These are phyloP conservation scores for Turnix velox DNA, from an alignment of 2,113 vertebrate species.

Conservation along the genomic window DNA sequence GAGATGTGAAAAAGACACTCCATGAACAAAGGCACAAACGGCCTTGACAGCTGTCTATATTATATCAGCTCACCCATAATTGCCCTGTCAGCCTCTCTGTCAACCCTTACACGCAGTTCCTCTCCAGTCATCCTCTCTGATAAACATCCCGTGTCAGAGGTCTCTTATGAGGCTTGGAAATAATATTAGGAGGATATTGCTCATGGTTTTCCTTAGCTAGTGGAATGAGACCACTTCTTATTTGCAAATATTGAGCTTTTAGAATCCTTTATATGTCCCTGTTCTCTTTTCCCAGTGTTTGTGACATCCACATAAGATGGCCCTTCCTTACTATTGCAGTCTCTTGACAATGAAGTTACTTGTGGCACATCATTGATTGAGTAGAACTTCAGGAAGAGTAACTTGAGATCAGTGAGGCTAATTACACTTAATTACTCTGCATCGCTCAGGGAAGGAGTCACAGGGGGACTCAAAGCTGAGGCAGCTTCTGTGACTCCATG, in stretches of 20 bases:
- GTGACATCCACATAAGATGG: not conserved
- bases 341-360: not conserved
- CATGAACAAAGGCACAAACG: not conserved
- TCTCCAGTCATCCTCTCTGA: not conserved
- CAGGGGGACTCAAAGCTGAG: not conserved
- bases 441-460: not conserved
- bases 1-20: fast-evolving
- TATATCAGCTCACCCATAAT: not conserved
- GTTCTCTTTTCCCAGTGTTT: not conserved
- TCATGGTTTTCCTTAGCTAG: not conserved
- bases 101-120: fast-evolving
- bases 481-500: not conserved
- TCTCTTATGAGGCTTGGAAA: not conserved
- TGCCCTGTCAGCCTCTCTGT: not conserved
- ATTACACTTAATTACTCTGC: not conserved
- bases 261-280: not conserved
- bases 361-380: not conserved
- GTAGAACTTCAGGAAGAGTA: not conserved
- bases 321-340: not conserved
- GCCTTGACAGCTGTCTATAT: not conserved
- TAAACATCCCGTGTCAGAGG: not conserved
- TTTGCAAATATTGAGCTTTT: not conserved
- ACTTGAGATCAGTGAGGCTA: not conserved
- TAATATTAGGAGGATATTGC: not conserved
- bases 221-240: not conserved